These are phyloP conservation scores for Phenacoccus solenopsis DNA, from an alignment of 1,140 invertebrate genomes.

Conservation along the genomic window DNA sequence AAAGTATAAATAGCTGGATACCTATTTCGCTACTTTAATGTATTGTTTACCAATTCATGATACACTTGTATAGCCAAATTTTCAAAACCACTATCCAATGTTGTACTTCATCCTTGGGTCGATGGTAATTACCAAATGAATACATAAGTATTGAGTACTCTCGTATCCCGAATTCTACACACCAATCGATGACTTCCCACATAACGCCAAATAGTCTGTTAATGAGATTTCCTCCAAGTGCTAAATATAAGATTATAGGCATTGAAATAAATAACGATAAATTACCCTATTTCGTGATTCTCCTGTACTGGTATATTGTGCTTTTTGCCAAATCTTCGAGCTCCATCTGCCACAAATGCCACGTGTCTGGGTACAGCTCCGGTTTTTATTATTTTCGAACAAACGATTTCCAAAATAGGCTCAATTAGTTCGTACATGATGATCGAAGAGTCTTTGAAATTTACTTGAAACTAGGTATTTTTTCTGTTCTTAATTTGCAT, in stretches of 20 bases:
- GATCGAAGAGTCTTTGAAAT: too few species aligned
- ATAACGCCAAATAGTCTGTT: neutral
- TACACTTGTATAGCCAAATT: neutral
- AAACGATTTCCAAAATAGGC: neutral
- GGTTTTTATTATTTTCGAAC: neutral
- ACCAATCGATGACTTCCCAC: constrained; percentile 5
- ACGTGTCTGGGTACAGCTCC: neutral
- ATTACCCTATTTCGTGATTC: constrained; percentile 7
- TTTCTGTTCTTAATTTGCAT: too few species aligned
- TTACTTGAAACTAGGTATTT: too few species aligned
- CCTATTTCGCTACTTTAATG: neutral
- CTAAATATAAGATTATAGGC: neutral
- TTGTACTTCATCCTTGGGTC: neutral
- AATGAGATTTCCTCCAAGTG: neutral
- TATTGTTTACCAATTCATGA: neutral
- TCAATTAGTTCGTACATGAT: too few species aligned
- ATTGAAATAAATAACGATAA: neutral
- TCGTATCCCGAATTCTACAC: neutral
- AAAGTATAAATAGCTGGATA: neutral
- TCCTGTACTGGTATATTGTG: neutral
- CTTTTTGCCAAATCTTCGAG: constrained; percentile 8
- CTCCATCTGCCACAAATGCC: constrained; percentile 5
- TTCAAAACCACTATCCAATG: neutral
- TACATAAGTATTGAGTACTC: neutral
- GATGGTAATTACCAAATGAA: constrained; percentile 5